Evolutionary conservation across 2,888 invertebrate species (phyloP), one percentile per base, ranked within the genome.

Genomic region (Metacarcinus magister): DNA sequence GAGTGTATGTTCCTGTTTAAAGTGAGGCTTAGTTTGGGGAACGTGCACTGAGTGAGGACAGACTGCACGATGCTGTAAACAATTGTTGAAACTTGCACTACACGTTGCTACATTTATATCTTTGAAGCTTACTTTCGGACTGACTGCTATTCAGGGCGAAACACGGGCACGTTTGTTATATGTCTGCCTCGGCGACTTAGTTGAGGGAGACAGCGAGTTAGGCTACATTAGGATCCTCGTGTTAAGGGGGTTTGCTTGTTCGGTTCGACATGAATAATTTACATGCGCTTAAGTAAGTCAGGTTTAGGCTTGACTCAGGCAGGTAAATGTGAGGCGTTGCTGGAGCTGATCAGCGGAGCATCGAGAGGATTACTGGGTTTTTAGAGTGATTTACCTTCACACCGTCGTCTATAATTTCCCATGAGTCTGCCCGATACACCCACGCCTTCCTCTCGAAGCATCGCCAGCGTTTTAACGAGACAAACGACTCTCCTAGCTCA

Each of bases 391-490:
- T 32, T 10, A 82, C 32, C 28, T 32, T 32, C 82, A 82, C 82
- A 32, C 10, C 16, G 82, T 32, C 32, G 32, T 82, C 28, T 82
- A 82, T 13, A 82, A 82, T 32, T 32, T 10, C 32, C 82, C 82
- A 7, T 32, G 82, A 32, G 32, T 2, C 8, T 13, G 23, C 32
- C 82, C 82, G 13, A 7, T 32, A 28, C 82, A 16, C 28, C 82
- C 82, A 82, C 32, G 82, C 28, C 82, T 32, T 32, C 82, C 82
- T 82, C 82, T 82, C 82, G 82, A 82, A 82, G 82, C 32, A 82
- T 82, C 82, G 28, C 82, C 82, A 82, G 82, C 23, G 82, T 82
- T 82, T 82, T 82, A 82, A 82, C 82, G 82, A 82, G 82, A 82
- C 82, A 82, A 82, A 82, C 82, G 82, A 82, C 48, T 23, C 60